These are phyloP conservation scores for Paedocypris sp. DNA, from an alignment of 2,113 vertebrate species.

Conservation along the genomic window DNA sequence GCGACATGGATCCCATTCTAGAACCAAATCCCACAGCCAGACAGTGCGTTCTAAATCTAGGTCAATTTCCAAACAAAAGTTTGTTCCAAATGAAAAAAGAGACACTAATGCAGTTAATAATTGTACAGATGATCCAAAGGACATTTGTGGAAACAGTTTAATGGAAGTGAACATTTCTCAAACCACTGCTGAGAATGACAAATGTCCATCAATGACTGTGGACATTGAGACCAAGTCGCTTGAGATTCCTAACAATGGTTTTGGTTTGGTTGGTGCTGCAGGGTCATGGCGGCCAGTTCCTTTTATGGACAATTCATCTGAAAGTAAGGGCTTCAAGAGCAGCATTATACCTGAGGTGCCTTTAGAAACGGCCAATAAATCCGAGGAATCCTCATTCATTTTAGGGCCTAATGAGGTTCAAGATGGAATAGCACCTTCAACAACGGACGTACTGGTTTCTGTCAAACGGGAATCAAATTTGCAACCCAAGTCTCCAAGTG, in stretches of 20 bases:
- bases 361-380: neutral
- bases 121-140: neutral
- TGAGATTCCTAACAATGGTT: neutral
- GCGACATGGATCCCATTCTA: neutral
- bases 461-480: neutral
- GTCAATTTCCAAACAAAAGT: constrained; percentile 30
- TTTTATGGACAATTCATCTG: constrained; percentile 11
- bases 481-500: neutral
- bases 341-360: constrained; percentile 27
- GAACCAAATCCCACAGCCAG: neutral
- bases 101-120: neutral
- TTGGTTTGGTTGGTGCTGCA: neutral
- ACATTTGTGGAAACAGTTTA: neutral
- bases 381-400: neutral
- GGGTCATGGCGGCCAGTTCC: constrained; percentile 43
- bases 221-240: neutral
- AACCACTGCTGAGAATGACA: constrained; percentile 1
- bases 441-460: neutral
- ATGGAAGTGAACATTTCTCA: neutral
- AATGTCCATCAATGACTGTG: neutral
- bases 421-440: neutral
- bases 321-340: constrained; percentile 3
- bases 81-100: neutral
- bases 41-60: constrained; percentile 17
- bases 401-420: neutral